Conservation (phyloP, 2,113 vertebrate genomes). For the Chlamydotis undulata region DNA sequence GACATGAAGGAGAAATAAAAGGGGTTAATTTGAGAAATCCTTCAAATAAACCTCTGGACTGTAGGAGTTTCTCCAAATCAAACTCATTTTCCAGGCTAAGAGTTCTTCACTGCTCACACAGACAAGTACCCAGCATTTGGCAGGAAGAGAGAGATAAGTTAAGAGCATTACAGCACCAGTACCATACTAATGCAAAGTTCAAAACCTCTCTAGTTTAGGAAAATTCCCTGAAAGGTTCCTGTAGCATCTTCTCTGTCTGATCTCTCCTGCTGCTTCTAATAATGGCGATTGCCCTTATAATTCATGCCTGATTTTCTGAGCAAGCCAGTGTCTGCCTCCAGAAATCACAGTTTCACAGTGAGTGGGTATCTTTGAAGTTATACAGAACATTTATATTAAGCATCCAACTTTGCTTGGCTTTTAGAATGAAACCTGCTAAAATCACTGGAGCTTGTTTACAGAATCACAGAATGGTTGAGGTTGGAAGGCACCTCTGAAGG, state of each 20-base stretch:
- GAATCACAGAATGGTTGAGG: neutral
- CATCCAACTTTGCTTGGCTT: conserved; percentile 31
- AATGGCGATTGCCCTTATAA: neutral
- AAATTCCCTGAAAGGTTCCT: neutral
- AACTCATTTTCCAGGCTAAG: neutral
- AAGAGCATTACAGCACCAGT: neutral
- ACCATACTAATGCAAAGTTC: neutral
- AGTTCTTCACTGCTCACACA: neutral
- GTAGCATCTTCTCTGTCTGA: neutral
- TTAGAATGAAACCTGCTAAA: conserved; percentile 4
- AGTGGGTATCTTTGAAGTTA: conserved; percentile 48
- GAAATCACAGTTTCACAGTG: conserved; percentile 61
- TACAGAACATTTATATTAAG: conserved; percentile 61
- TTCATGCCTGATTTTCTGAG: conserved; percentile 37
- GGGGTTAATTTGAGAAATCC: neutral
- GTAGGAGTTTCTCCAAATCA: neutral
- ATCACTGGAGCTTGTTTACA: neutral
- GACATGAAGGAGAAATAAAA: neutral
- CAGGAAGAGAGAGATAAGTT: neutral
- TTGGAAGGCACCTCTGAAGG: neutral
- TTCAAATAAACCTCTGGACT: neutral
- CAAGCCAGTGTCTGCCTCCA: conserved; percentile 55
- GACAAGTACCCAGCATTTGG: neutral
- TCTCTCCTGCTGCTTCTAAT: conserved; percentile 27
- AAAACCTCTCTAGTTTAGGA: neutral